Evolutionary conservation across 2,113 vertebrate species (phyloP).

Genomic region (Charina bottae): DNA sequence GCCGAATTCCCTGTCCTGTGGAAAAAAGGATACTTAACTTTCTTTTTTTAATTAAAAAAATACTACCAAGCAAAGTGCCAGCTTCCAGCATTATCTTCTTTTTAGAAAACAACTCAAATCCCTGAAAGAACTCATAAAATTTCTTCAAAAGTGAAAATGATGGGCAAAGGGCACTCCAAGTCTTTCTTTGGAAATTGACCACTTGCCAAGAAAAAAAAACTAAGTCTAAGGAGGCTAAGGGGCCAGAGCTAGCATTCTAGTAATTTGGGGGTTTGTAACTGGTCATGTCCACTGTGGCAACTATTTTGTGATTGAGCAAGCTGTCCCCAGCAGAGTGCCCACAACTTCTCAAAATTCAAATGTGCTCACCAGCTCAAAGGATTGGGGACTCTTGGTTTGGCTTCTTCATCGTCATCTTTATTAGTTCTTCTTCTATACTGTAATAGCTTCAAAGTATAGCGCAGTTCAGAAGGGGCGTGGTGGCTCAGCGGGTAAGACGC

Average conservation of each 20-base stretch:
- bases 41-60: neutral
- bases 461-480: no score
- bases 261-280: neutral
- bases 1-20: neutral
- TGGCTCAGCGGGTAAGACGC: no score
- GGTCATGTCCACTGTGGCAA: neutral
- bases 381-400: neutral
- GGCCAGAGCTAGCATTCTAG: neutral
- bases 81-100: neutral
- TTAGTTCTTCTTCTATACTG: neutral
- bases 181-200: neutral
- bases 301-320: neutral
- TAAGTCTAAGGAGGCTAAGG: neutral
- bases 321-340: neutral
- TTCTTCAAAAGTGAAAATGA: neutral
- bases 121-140: neutral
- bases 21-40: neutral
- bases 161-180: neutral
- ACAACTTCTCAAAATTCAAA: neutral
- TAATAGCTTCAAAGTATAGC: neutral
- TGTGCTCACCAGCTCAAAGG: neutral
- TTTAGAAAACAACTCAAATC: neutral
- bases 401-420: neutral
- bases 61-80: neutral
- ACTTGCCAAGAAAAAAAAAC: neutral